Evolutionary conservation across 1,140 invertebrate species (phyloP).

Genomic region (Triops longicaudatus): DNA sequence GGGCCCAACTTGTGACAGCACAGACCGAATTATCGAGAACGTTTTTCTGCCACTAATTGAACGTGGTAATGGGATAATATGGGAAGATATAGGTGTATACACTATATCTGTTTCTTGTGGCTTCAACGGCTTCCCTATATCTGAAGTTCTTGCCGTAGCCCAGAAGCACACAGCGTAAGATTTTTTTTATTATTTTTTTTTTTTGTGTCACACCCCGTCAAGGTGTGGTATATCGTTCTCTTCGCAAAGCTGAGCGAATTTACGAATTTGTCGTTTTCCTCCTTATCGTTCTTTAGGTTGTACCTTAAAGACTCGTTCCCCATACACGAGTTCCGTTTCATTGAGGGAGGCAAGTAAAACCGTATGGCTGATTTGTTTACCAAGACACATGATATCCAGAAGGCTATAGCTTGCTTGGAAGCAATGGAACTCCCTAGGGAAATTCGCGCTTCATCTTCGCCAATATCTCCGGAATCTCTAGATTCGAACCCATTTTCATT

Average conservation of each 20-base stretch:
- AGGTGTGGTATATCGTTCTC: too few species aligned
- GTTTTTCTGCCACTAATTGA: constrained; percentile 61
- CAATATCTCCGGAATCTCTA: neutral
- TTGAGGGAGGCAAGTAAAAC: constrained; percentile 42
- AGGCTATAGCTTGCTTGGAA: neutral
- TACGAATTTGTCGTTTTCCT: neutral
- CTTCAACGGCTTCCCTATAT: constrained; percentile 82
- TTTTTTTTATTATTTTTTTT: neutral
- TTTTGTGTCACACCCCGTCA: too few species aligned
- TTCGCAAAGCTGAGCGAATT: too few species aligned
- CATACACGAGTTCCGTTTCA: constrained; percentile 47
- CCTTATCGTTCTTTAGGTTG: constrained; percentile 35
- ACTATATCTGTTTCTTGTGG: constrained; percentile 76
- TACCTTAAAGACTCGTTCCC: constrained; percentile 44
- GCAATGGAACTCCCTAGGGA: neutral
- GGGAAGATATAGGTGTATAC: constrained; percentile 90
- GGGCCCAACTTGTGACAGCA: constrained; percentile 90
- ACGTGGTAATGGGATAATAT: constrained; percentile 75
- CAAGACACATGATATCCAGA: neutral
- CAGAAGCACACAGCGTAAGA: constrained; percentile 47
- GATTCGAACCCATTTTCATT: neutral
- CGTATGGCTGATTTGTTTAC: constrained; percentile 33
- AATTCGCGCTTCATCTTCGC: neutral
- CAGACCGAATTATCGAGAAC: constrained; percentile 73
- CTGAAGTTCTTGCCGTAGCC: constrained; percentile 56